Percentiles rank a stretch among this genome's conserved stretches.
Evolutionary conservation across 2,113 vertebrate species (phyloP).

Genomic region (Picathartes gymnocephalus): DNA sequence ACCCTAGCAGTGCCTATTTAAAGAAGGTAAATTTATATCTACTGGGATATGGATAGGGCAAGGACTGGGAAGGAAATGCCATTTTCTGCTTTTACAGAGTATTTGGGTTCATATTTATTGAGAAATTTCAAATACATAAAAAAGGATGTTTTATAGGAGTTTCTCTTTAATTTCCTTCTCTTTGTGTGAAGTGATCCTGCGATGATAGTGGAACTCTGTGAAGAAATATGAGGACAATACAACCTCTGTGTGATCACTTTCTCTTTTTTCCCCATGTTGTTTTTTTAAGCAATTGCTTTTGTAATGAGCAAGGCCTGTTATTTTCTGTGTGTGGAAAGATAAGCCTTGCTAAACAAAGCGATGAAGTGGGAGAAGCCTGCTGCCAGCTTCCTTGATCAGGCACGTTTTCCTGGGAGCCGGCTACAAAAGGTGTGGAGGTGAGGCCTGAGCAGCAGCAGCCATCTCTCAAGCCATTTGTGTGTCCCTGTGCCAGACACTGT

Average conservation of each 20-base stretch:
- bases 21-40: slow-evolving; percentile 13
- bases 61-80: neutral
- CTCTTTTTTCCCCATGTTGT: neutral
- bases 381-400: neutral
- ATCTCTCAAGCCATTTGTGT: neutral
- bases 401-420: neutral
- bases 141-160: neutral
- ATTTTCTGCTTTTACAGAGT: neutral
- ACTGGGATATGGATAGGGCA: neutral
- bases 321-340: neutral
- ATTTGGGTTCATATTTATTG: neutral
- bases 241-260: neutral
- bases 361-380: neutral
- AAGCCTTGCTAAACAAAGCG: neutral
- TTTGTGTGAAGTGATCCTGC: neutral
- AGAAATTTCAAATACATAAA: neutral
- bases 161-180: neutral
- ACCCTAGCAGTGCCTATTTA: slow-evolving; percentile 39
- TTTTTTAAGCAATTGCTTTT: neutral
- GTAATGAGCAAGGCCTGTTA: neutral
- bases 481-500: neutral
- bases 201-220: neutral
- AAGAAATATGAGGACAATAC: neutral
- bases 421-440: neutral
- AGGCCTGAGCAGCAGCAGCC: neutral